Base-by-base conservation (phyloP, 1,140 invertebrate species). In the Cyphomyrmex costatus region DNA sequence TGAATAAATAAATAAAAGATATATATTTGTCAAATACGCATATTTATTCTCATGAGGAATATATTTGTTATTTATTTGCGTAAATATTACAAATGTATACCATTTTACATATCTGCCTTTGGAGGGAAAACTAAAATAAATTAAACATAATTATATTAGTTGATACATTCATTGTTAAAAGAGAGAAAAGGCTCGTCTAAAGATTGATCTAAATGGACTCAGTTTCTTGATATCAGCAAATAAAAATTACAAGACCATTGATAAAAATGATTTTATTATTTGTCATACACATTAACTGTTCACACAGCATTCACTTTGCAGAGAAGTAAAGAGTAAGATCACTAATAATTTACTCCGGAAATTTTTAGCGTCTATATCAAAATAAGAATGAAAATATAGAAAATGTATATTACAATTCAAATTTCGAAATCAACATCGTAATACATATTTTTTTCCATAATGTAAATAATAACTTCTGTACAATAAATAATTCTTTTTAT, bases 211-310 rank as follows among this genome's bases (percentile, higher is more conserved):
- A 94, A 95, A 16, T 95, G 93, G 3, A 95, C 93, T 95, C 95
- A 96, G 92, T 96, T 96, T 79, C 93, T 94, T 3, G 93, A 88
- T 27, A 96, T 93, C 92, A 95, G 77, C 0, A 92, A 93, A 89
- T 84, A 61, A 66, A 85, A 83, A 78, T 46, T 46, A 16, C 27
- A 65, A 78, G 1, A 30, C 19, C 2, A 42, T 76, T 76, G 8
- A 19, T 42, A 21, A 58, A 73, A 53, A 16, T 58, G 0, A 58
- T 7, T 33, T 24, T 58, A 7, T 12, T 74, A 21, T 14, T 56
- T n/a, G 58, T 33, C 30, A 76, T 16, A 24, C 16, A 33, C 4
- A 74, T 8, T 74, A 58, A n/a, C 5, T 36, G 14, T 36, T 24
- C 7, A 58, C 4, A 24, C n/a, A 56, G n/a, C 12, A 36, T 58